Evolutionary conservation across 2,888 invertebrate species (phyloP).

Genomic region (Brenthis daphne): DNA sequence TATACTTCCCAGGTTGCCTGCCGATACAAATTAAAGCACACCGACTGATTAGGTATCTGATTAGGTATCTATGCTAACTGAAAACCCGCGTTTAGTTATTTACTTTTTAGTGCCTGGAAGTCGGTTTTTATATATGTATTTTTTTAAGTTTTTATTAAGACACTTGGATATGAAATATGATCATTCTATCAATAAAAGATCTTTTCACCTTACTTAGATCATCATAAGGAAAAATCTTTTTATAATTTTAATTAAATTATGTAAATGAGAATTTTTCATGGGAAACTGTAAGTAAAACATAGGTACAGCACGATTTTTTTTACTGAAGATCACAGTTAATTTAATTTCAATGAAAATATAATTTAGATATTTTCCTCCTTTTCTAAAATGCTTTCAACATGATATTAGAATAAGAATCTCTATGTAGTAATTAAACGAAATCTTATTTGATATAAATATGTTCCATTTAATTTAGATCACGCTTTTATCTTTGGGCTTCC

Average conservation of each 20-base stretch:
- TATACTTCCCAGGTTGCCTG: too few species aligned
- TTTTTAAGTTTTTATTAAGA: too few species aligned
- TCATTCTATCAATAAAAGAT: too few species aligned
- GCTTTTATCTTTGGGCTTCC: slow-evolving; percentile 13
- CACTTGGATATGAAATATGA: too few species aligned
- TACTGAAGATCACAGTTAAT: slow-evolving; percentile 10
- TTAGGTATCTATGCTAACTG: too few species aligned
- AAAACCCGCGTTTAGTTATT: too few species aligned
- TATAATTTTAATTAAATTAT: not conserved
- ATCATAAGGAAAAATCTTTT: too few species aligned
- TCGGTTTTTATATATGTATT: too few species aligned
- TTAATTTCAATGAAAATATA: slow-evolving; percentile 27
- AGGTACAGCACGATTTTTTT: not conserved
- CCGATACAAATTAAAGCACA: too few species aligned
- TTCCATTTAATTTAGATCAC: slow-evolving; percentile 18
- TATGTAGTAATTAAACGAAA: slow-evolving; percentile 24
- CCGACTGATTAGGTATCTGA: too few species aligned
- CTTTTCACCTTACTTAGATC: too few species aligned
- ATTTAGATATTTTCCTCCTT: slow-evolving; percentile 26
- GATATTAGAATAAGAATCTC: slow-evolving; percentile 27
- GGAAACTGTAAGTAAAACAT: not conserved
- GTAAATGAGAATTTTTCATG: not conserved
- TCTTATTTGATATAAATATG: slow-evolving; percentile 15
- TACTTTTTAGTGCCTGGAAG: too few species aligned
- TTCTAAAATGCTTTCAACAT: slow-evolving; percentile 27